Percentiles rank a stretch among this genome's conserved stretches.
Conservation (phyloP, 2,113 vertebrate species). For the Phyllopteryx taeniolatus region DNA sequence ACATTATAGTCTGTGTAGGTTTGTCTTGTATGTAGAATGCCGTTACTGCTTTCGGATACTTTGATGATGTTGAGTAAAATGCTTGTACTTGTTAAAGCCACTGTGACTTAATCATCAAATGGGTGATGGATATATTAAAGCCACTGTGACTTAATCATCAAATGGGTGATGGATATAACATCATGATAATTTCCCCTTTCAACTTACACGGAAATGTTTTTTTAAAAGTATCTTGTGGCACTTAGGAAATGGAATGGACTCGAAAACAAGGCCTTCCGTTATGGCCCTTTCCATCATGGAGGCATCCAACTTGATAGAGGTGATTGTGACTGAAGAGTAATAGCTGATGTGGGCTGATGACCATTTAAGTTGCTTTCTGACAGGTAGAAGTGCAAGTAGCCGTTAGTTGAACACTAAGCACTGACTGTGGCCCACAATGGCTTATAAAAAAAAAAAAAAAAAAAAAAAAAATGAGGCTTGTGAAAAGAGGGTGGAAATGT, state of each 20-base stretch:
- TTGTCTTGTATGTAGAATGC: no score
- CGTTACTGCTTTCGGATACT: no score
- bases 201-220: no score
- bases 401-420: background rate
- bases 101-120: background rate
- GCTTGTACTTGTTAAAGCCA: no score
- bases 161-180: background rate
- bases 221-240: no score
- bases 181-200: no score
- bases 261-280: background rate
- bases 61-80: no score
- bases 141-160: background rate
- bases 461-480: constrained; percentile 7
- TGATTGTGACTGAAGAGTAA: background rate
- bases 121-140: background rate
- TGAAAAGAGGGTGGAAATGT: constrained; percentile 18
- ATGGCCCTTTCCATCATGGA: background rate
- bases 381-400: background rate
- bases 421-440: background rate
- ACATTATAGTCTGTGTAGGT: no score
- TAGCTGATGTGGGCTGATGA: background rate
- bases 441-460: background rate
- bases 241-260: background rate
- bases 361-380: background rate
- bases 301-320: background rate